phyloP scores from a whole-genome alignment of 2,113 vertebrate genomes.

The Larimichthys crocea region DNA sequence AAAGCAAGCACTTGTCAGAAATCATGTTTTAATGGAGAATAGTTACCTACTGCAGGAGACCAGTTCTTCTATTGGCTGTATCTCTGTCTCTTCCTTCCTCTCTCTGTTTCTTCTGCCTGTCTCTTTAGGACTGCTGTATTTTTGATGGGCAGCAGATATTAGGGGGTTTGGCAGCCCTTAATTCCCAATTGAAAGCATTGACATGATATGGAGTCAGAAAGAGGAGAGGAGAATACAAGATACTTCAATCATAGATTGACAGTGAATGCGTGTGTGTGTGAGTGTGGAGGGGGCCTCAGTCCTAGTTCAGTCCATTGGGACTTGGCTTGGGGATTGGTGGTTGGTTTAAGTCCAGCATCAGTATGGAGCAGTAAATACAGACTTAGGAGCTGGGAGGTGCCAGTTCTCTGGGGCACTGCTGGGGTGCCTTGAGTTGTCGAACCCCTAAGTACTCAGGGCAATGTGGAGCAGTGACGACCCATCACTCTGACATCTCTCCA shows the following conservation, averaged over 20 bases:
- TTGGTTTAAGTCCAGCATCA: too few species aligned
- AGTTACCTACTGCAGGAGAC: neutral
- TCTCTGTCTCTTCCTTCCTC: neutral
- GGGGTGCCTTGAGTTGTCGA: too few species aligned
- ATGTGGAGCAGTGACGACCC: too few species aligned
- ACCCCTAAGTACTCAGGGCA: too few species aligned
- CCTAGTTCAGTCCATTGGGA: too few species aligned
- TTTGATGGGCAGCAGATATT: conserved; percentile 52
- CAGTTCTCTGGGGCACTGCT: too few species aligned
- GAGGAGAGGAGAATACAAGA: conserved; percentile 31
- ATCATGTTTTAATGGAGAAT: neutral
- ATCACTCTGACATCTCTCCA: too few species aligned
- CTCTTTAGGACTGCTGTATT: neutral
- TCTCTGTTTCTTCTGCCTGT: neutral
- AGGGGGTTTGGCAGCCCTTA: conserved; percentile 41
- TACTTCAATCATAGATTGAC: conserved; percentile 39
- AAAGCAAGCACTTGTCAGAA: neutral
- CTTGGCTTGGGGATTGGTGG: too few species aligned
- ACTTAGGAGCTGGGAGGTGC: too few species aligned
- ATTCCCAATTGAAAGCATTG: conserved; percentile 55
- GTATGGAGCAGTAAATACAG: too few species aligned
- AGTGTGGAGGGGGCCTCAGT: too few species aligned
- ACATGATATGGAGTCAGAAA: conserved; percentile 37
- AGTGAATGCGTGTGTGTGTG: neutral
- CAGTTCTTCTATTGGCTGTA: neutral